Percentiles rank a stretch among this genome's conserved stretches.
These are phyloP conservation scores for Larimichthys polyactis DNA, from an alignment of 2,113 vertebrate genomes.

Conservation along the genomic window DNA sequence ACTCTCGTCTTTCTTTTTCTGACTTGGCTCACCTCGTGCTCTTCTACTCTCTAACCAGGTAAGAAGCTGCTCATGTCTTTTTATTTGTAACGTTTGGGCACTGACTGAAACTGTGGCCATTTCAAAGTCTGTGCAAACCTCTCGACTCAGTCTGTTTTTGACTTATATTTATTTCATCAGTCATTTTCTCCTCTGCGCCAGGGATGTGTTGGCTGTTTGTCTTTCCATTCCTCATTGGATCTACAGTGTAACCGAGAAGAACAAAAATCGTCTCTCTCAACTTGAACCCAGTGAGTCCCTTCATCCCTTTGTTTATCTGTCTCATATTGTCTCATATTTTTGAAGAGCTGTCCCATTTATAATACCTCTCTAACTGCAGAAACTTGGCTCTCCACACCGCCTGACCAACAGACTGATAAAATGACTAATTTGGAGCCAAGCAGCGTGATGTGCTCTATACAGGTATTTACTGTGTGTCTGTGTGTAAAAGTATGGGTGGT, in stretches of 20 bases:
- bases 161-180: neutral
- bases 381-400: conserved; percentile 72
- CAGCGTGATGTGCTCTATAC: conserved; percentile 79
- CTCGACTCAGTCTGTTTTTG: neutral
- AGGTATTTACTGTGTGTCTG: conserved; percentile 38
- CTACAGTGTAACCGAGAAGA: conserved; percentile 41
- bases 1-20: conserved; percentile 86
- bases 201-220: conserved; percentile 86
- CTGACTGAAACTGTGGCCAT: neutral
- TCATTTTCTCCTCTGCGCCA: conserved; percentile 54
- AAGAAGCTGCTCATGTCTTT: conserved; percentile 18
- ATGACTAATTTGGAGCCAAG: conserved; percentile 59
- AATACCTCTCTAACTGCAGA: conserved; percentile 57
- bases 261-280: conserved; percentile 51
- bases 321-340: neutral
- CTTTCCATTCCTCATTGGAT: conserved; percentile 82
- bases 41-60: conserved; percentile 91
- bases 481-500: neutral
- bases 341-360: neutral
- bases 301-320: neutral
- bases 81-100: neutral
- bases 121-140: neutral
- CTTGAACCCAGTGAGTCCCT: conserved; percentile 79
- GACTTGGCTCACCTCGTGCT: conserved; percentile 86
- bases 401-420: conserved; percentile 54